Percentiles rank a stretch among this genome's conserved stretches.
These are phyloP conservation scores for Patella vulgata DNA, from an alignment of 1,140 invertebrate genomes.

Conservation along the genomic window DNA sequence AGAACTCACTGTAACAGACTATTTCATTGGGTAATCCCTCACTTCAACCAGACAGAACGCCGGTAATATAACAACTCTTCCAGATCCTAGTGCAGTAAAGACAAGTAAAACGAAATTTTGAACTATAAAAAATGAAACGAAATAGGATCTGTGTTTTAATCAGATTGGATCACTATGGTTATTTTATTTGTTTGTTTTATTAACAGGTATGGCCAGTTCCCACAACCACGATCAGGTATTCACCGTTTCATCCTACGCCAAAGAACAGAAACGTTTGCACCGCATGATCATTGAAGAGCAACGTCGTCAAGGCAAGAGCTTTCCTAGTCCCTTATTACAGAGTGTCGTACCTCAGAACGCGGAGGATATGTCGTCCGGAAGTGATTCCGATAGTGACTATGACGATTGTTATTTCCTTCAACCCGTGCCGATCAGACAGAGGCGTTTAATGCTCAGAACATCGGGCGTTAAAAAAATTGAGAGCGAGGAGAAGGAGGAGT, in stretches of 20 bases:
- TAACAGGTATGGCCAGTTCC: slow-evolving; percentile 81
- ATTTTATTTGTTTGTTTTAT: no score
- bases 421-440: slow-evolving; percentile 91
- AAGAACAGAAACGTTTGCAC: slow-evolving; percentile 87
- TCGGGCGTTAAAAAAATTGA: slow-evolving; percentile 95
- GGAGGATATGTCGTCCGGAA: slow-evolving; percentile 43
- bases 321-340: slow-evolving; percentile 35
- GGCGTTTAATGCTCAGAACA: slow-evolving; percentile 84
- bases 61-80: no score
- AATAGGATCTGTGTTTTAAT: no score
- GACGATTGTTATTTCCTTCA: slow-evolving; percentile 92
- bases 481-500: slow-evolving; percentile 92
- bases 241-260: slow-evolving; percentile 83
- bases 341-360: slow-evolving; percentile 32
- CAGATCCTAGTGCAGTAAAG: no score
- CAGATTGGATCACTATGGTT: no score
- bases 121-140: no score
- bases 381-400: slow-evolving; percentile 50
- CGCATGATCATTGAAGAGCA: slow-evolving; percentile 82
- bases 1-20: no score
- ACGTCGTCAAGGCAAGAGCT: slow-evolving; percentile 71
- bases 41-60: no score
- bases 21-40: no score
- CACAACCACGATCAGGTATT: slow-evolving; percentile 84
- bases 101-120: no score